Conservation (phyloP, 1,140 invertebrate species). For the Anoplolepis gracilipes region DNA sequence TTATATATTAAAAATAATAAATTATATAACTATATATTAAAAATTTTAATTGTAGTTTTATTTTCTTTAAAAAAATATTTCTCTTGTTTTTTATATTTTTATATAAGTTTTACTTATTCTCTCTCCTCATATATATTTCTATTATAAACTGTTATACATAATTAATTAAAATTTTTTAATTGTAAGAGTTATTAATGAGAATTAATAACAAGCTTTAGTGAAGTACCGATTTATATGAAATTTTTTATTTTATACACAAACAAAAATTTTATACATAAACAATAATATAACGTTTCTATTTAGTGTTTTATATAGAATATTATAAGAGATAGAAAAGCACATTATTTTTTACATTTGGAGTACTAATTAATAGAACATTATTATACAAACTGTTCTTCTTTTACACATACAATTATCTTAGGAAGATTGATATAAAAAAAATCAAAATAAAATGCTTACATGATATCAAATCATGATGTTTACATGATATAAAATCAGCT, state of each 20-base stretch:
- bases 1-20: no score
- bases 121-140: no score
- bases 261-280: not conserved
- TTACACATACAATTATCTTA: not conserved
- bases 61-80: no score
- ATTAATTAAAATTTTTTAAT: no score
- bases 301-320: not conserved
- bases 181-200: no score
- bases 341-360: not conserved
- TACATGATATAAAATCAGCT: not conserved
- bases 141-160: no score
- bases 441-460: not conserved
- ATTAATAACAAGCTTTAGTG: not conserved
- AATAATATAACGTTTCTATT: not conserved
- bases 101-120: no score
- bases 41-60: no score
- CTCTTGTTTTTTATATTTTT: no score
- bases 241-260: constrained; percentile 20
- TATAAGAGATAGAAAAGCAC: not conserved
- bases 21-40: no score
- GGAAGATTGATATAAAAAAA: not conserved
- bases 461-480: no score
- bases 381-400: not conserved
- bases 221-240: not conserved
- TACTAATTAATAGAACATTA: not conserved